Conservation (phyloP, 2,888 invertebrate species). For the Temnothorax ravouxi region DNA sequence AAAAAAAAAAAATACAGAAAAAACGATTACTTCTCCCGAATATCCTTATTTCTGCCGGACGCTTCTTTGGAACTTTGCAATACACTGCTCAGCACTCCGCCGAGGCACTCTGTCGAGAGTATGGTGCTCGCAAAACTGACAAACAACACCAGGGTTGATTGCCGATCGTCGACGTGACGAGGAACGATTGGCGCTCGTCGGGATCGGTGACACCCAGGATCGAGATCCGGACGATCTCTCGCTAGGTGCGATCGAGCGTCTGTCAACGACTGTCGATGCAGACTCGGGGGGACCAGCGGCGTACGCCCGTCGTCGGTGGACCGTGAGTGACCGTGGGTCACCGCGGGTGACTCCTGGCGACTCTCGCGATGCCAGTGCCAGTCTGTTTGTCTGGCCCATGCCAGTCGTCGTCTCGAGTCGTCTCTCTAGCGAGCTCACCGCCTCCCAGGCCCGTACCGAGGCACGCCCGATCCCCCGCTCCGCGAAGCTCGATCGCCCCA, state of each 20-base stretch:
- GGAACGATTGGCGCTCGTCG: neutral
- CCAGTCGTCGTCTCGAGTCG: slow-evolving; percentile 78
- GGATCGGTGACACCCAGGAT: neutral
- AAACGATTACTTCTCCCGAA: neutral
- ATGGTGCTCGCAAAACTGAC: neutral
- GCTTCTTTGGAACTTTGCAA: neutral
- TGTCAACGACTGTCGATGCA: neutral
- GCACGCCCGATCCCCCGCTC: neutral
- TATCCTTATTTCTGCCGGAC: neutral
- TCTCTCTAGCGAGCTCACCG: slow-evolving; percentile 82
- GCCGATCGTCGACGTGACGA: neutral
- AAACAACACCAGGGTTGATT: neutral
- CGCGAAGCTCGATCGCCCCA: neutral
- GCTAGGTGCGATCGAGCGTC: neutral
- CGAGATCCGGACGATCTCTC: neutral
- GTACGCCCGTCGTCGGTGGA: slow-evolving; percentile 41
- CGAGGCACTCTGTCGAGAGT: neutral
- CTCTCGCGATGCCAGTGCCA: slow-evolving; percentile 82
- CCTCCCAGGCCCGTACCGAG: slow-evolving; percentile 81
- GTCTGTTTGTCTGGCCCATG: slow-evolving; percentile 83
- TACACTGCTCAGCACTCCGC: neutral
- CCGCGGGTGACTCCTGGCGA: slow-evolving; percentile 76
- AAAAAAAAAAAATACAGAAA: neutral
- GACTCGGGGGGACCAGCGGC: slow-evolving; percentile 23
- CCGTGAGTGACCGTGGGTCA: slow-evolving; percentile 75